Conservation (phyloP, 2,113 vertebrate species). For the Grammomys dolichurus region DNA sequence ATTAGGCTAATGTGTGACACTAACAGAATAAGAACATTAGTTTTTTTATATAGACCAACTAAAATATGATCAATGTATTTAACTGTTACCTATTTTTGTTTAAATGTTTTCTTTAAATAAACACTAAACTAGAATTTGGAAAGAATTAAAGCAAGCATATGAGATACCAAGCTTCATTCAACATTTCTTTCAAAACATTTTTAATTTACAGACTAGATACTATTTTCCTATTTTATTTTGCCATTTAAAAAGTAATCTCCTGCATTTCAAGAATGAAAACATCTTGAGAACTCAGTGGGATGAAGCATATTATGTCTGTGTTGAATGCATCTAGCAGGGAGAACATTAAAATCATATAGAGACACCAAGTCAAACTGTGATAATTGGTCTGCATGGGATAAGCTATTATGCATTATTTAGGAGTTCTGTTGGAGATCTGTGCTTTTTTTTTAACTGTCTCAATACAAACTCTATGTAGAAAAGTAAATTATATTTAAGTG, state of each 20-base stretch:
- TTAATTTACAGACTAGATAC: background rate
- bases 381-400: conserved; percentile 38
- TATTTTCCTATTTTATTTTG: conserved; percentile 7
- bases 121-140: background rate
- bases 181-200: background rate
- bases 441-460: background rate
- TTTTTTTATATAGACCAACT: background rate
- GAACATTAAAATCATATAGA: conserved; percentile 56
- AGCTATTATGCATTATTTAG: conserved; percentile 55
- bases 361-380: conserved; percentile 54
- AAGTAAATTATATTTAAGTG: background rate
- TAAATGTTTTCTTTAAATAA: conserved; percentile 1
- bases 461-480: background rate
- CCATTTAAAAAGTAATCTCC: conserved; percentile 34
- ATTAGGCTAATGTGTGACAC: background rate
- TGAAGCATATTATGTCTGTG: conserved; percentile 12
- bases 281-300: conserved; percentile 60
- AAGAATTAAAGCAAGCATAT: background rate
- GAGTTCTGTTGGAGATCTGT: background rate
- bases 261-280: conserved; percentile 55
- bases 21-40: background rate
- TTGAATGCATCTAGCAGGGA: conserved; percentile 12
- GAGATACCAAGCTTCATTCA: background rate
- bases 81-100: background rate
- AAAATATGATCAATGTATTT: background rate